phyloP scores from a whole-genome alignment of 2,888 invertebrate species.

The Acanthococcus lagerstroemiae region DNA sequence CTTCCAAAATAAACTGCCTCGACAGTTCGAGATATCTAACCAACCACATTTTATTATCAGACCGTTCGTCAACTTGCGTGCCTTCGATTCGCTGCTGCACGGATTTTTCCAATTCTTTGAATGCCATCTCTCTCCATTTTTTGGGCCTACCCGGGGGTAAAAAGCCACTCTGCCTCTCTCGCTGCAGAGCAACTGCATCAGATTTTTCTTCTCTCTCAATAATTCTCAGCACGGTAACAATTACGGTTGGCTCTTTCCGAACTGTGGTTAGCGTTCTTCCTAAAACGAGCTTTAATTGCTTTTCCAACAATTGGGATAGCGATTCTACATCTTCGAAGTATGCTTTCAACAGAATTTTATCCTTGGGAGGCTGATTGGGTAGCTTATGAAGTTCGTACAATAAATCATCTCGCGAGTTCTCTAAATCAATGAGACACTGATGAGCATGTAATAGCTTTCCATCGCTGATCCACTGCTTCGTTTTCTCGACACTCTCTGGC shows the following conservation, averaged over 20 bases:
- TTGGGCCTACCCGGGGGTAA: slow-evolving; percentile 86
- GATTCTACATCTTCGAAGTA: slow-evolving; percentile 94
- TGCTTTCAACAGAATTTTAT: slow-evolving; percentile 83
- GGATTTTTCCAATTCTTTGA: slow-evolving; percentile 67
- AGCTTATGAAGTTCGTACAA: slow-evolving; percentile 87
- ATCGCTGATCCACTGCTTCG: slow-evolving; percentile 86
- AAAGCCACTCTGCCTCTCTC: slow-evolving; percentile 37
- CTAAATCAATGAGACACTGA: slow-evolving; percentile 88
- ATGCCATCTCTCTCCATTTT: slow-evolving; percentile 74
- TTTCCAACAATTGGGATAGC: slow-evolving; percentile 76
- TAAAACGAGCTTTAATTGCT: slow-evolving; percentile 81
- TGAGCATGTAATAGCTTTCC: slow-evolving; percentile 92
- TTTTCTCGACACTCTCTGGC: slow-evolving; percentile 89
- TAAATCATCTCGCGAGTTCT: slow-evolving; percentile 91
- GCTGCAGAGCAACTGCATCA: slow-evolving; percentile 71
- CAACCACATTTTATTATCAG: slow-evolving; percentile 89
- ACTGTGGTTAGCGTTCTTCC: slow-evolving; percentile 87
- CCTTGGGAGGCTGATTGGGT: slow-evolving; percentile 79
- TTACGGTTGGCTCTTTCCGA: slow-evolving; percentile 84
- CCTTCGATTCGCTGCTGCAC: slow-evolving; percentile 83
- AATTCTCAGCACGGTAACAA: slow-evolving; percentile 90
- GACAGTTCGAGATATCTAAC: slow-evolving; percentile 82
- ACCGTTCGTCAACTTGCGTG: slow-evolving; percentile 83
- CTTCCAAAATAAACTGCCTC: slow-evolving; percentile 77
- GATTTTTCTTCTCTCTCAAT: slow-evolving; percentile 95